Evolutionary conservation across 2,888 invertebrate species (phyloP), one percentile per base, ranked within the genome.

Genomic region (Graphium colonna): DNA sequence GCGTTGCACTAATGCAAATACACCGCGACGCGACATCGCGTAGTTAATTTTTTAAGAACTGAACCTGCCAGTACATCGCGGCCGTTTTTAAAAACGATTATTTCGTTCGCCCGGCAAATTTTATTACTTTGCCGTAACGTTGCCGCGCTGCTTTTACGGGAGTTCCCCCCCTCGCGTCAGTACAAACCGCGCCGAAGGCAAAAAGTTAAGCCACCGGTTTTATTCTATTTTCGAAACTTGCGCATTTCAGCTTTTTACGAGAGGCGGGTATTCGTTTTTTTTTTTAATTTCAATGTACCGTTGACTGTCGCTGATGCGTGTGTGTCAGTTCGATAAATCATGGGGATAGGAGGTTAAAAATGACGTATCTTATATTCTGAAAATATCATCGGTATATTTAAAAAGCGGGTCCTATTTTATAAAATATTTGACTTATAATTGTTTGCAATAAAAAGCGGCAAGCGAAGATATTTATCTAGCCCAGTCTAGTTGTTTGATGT

Each of bases 171-270:
- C 26, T 5, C 17, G 9, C 26, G n/a, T 28, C 43, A 3, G 26
- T 16, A 44, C 16, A 2, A 21, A 5, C 21, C 31, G 17, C 15
- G 31, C 16, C 44, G 17, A 36, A 45, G 36, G 45, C 15, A 47
- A 45, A 38, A 47, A 38, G 18, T 47, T 9, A 18, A 47, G 46
- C 46, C 38, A 13, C 38, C 1, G 21, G 12, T 13, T 46, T 21
- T 38, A 47, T 21, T 47, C 38, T 18, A 47, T 47, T 38, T 46
- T 47, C 21, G 38, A 47, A 38, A 38, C 46, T 38, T 21, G 21
- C 21, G 13, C 46, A 47, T 38, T 47, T 47, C 46, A 21, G 46
- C 18, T 7, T 21, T 47, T 38, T n/a, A 47, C 16, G 9, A 18
- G 46, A 18, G 21, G 15, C 38, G 18, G 21, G 12, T 15, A 21